Base-by-base conservation (phyloP, 2,113 vertebrate species). In the Chinchilla lanigera region DNA sequence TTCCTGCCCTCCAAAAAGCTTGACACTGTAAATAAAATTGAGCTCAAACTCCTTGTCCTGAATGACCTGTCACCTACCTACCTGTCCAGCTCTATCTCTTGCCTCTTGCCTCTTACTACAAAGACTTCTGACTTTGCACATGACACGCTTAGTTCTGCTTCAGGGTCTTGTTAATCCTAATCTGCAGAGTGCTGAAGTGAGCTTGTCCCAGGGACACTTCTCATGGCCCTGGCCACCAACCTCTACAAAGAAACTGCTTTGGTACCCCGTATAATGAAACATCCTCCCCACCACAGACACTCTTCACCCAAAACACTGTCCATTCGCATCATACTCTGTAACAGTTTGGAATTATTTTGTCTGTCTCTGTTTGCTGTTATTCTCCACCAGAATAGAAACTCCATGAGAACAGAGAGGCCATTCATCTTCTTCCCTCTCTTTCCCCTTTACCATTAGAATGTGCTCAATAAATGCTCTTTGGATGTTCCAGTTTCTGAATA, bases 331-430 rank as follows among this genome's bases (percentile, higher is more conserved):
- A 14, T 4, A 56, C 3, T 52, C 44, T 30, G 10, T 35, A 78
- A 50, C 54, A 63, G 24, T 92, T 83, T 56, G n/a, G 54, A 47
- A 90, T 78, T 80, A 82, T 63, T 95, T 96, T 93, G 6, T 77
- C 22, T 92, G 14, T 14, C 41, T 85, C 0, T 60, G 35, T 41
- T 44, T 73, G 71, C 35, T 56, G 1, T 71, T 83, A 60, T 22
- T 85, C 60, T 85, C 35, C 69, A 71, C 22, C 3, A 35, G 24
- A 67, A 50, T 63, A 85, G 11, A 78, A 86, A 54, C 30, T 69
- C 44, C 38, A 63, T 1, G 5, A 58, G 44, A 83, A 84, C 1
- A 28, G 58, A 52, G 10, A 84, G 35, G 20, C 11, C 47, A 78
- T 14, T 13, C 58, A 7, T 71, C 83, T 83, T 90, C 22, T 92